These are phyloP conservation scores for Pungitius pungitius DNA, from an alignment of 2,113 vertebrate species.

Conservation along the genomic window DNA sequence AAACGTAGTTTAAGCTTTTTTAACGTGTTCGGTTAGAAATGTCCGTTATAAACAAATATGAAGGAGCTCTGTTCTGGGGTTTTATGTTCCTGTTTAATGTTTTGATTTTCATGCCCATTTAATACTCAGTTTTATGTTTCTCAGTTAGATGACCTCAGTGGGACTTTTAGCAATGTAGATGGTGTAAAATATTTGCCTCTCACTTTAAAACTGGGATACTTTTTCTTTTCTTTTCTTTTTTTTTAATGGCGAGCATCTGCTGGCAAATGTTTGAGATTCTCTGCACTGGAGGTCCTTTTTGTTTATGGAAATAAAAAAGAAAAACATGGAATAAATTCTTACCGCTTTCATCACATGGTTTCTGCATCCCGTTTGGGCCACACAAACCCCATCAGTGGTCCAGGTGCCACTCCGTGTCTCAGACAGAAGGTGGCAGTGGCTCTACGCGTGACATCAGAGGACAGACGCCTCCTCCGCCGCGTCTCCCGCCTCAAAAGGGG, in stretches of 20 bases:
- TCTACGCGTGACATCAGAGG: slow-evolving; percentile 17
- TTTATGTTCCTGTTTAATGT: slow-evolving; percentile 52
- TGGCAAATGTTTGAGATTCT: slow-evolving; percentile 73
- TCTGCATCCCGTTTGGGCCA: neutral
- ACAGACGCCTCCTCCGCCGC: neutral
- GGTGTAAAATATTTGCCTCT: slow-evolving; percentile 72
- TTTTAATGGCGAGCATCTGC: slow-evolving; percentile 56
- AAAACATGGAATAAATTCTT: slow-evolving; percentile 52
- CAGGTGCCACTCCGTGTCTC: no score
- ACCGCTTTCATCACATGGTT: slow-evolving; percentile 14
- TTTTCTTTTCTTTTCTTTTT: slow-evolving; percentile 44
- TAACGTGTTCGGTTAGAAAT: slow-evolving; percentile 21
- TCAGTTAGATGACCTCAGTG: slow-evolving; percentile 37
- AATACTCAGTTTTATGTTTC: slow-evolving; percentile 37
- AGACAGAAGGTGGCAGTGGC: slow-evolving; percentile 67
- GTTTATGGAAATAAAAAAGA: slow-evolving; percentile 78
- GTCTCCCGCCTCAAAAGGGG: slow-evolving; percentile 27
- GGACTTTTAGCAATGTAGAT: slow-evolving; percentile 73
- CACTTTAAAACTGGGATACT: slow-evolving; percentile 51
- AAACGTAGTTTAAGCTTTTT: slow-evolving; percentile 24
- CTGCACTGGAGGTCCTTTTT: slow-evolving; percentile 68
- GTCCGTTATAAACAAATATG: slow-evolving; percentile 35
- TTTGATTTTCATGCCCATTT: slow-evolving; percentile 44
- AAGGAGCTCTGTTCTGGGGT: slow-evolving; percentile 43
- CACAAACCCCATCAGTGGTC: no score